Conservation (phyloP, 2,888 invertebrate species). For the Listrodromus nycthemerus region DNA sequence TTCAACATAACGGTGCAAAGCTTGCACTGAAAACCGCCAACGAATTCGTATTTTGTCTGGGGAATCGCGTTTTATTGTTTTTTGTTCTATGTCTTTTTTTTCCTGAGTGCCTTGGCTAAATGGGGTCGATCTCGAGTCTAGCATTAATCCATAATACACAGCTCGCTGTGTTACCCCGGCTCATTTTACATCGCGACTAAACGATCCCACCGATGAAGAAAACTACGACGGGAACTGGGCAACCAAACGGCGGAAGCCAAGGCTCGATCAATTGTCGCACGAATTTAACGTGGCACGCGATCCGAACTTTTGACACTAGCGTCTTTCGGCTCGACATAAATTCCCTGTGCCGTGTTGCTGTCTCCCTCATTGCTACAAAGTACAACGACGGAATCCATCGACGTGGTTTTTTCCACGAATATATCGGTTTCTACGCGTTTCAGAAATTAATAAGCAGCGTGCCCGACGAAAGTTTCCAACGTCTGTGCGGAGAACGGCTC, state of each 20-base stretch:
- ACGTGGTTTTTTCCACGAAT: slow-evolving; percentile 22
- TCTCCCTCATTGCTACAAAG: slow-evolving; percentile 28
- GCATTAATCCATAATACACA: slow-evolving; percentile 52
- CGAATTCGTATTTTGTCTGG: slow-evolving; percentile 2
- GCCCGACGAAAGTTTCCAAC: slow-evolving; percentile 52
- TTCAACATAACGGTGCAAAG: not conserved
- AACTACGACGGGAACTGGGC: slow-evolving; percentile 38
- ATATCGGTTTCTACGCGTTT: slow-evolving; percentile 49
- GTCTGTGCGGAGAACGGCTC: slow-evolving; percentile 27
- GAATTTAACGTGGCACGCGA: slow-evolving; percentile 75
- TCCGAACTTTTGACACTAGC: slow-evolving; percentile 67
- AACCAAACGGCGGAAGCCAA: not conserved
- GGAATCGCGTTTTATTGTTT: not conserved
- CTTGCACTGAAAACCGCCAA: not conserved
- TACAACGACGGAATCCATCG: slow-evolving; percentile 42
- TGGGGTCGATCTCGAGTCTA: slow-evolving; percentile 49
- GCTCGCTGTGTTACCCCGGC: slow-evolving; percentile 18
- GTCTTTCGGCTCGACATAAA: slow-evolving; percentile 47
- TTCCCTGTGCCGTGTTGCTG: not conserved
- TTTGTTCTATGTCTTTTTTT: not conserved
- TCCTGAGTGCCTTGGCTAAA: not conserved
- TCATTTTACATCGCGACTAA: slow-evolving; percentile 47
- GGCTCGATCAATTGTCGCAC: slow-evolving; percentile 68
- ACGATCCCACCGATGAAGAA: slow-evolving; percentile 29
- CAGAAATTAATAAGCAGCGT: slow-evolving; percentile 54